phyloP scores from a whole-genome alignment of 2,888 invertebrate species.

The Ferdinandea cuprea region DNA sequence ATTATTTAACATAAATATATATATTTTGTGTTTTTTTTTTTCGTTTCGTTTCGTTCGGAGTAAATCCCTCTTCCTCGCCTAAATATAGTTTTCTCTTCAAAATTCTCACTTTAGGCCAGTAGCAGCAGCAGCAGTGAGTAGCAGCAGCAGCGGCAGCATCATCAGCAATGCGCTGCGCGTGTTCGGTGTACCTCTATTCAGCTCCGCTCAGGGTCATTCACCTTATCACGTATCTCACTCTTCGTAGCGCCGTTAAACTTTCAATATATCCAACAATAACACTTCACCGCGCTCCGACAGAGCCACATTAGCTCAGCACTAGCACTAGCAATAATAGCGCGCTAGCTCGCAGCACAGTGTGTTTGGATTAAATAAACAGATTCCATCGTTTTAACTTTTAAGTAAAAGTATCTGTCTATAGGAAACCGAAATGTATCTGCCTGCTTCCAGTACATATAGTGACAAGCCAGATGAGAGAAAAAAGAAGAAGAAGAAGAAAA shows the following conservation, averaged over 20 bases:
- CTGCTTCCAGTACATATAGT: slow-evolving; percentile 26
- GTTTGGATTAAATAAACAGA: slow-evolving; percentile 57
- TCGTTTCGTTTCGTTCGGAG: not conserved
- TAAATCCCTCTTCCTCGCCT: slow-evolving; percentile 2
- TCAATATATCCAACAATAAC: slow-evolving; percentile 52
- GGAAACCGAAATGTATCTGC: slow-evolving; percentile 29
- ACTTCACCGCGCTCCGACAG: slow-evolving; percentile 42
- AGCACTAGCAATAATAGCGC: no score
- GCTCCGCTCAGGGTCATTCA: slow-evolving; percentile 44
- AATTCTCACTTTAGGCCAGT: slow-evolving; percentile 1
- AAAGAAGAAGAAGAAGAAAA: slow-evolving; percentile 8
- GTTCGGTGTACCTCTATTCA: slow-evolving; percentile 6
- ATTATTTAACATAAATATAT: slow-evolving; percentile 39
- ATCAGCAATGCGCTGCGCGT: slow-evolving; percentile 15
- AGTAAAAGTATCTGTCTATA: slow-evolving; percentile 52
- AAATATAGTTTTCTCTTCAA: slow-evolving; percentile 37
- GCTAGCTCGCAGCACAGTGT: slow-evolving; percentile 17
- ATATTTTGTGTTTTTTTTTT: not conserved
- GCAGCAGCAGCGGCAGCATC: not conserved
- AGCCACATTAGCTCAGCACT: slow-evolving; percentile 6
- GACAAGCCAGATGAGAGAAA: slow-evolving; percentile 33
- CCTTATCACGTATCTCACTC: slow-evolving; percentile 25
- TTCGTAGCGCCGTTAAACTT: slow-evolving; percentile 54
- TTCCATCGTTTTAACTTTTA: slow-evolving; percentile 47
- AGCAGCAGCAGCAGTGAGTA: not conserved